Evolutionary conservation across 2,888 invertebrate species (phyloP), one percentile per base, ranked within the genome.

Genomic region (Microdon myrmicae): DNA sequence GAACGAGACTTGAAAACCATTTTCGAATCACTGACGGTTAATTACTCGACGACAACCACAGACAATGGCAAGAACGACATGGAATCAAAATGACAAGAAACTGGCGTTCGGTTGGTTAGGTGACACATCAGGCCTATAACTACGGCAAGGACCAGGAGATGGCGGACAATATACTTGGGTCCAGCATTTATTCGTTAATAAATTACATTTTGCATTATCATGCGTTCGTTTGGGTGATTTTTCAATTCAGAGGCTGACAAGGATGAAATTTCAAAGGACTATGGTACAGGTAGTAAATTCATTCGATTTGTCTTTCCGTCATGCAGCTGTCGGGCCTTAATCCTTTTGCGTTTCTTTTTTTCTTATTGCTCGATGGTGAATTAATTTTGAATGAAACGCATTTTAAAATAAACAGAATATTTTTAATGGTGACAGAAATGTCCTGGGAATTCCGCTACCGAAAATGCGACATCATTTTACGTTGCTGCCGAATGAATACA

Each of bases 341-440:
- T 55, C 49, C 16, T 29, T 29, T 23, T 38, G 35, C 23, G 8
- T 17, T 2, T 3, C 1, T 12, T 31, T 26, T 13, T 12, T 29
- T 37, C 5, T 26, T 34, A n/a, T 31, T 31, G 16, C 17, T 31
- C 7, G 31, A n/a, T 64, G 41, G 47, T 26, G 26, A 58, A 64
- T 64, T 41, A 53, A 64, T 64, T 64, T 64, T 64, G 51, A 64
- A 64, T 64, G 64, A 64, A 64, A 64, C 58, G 64, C 64, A 64
- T 64, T 64, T 64, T 64, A 53, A 47, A 64, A 58, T 64, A 58
- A 51, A 55, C 39, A 34, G 41, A 41, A 58, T 56, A 26, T 25
- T 38, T 31, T 9, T 12, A n/a, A n/a, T n/a, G n/a, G n/a, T n/a
- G n/a, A n/a, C n/a, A n/a, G n/a, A n/a, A n/a, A n/a, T n/a, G n/a